Conservation (phyloP, 2,113 vertebrate genomes). For the Delphinus delphis region DNA sequence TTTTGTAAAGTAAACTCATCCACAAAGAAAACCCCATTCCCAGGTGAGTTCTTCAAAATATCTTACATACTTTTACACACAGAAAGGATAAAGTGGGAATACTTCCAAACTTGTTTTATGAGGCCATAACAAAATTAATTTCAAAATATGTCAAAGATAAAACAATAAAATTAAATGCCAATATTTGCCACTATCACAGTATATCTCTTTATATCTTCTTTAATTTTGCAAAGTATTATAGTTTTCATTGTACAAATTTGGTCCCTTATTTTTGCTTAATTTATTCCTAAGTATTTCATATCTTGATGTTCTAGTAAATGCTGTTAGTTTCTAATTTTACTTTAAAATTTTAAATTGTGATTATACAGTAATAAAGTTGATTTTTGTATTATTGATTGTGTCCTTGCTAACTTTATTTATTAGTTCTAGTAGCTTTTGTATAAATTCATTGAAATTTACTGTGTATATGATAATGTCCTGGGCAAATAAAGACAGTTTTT, state of each 20-base stretch:
- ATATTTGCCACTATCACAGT: not conserved
- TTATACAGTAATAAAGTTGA: not conserved
- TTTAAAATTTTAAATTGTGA: not conserved
- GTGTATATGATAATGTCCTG: not conserved
- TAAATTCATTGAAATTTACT: not conserved
- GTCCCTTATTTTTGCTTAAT: not conserved
- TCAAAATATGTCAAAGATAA: not conserved
- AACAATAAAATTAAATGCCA: not conserved
- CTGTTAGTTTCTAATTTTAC: not conserved
- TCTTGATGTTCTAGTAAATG: not conserved
- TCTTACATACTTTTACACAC: not conserved
- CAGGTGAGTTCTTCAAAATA: not conserved
- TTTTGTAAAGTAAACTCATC: not conserved
- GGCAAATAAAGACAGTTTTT: not conserved
- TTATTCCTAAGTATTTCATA: not conserved
- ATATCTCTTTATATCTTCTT: not conserved
- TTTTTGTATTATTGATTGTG: not conserved
- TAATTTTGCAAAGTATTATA: not conserved
- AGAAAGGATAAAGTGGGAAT: not conserved
- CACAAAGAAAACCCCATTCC: not conserved
- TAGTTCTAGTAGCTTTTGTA: not conserved
- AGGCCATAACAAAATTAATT: not conserved
- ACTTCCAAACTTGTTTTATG: not conserved
- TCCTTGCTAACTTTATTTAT: not conserved
- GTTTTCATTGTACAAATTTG: not conserved